Evolutionary conservation across 2,888 invertebrate genomes (phyloP).

Genomic region (Steromphala cineraria): DNA sequence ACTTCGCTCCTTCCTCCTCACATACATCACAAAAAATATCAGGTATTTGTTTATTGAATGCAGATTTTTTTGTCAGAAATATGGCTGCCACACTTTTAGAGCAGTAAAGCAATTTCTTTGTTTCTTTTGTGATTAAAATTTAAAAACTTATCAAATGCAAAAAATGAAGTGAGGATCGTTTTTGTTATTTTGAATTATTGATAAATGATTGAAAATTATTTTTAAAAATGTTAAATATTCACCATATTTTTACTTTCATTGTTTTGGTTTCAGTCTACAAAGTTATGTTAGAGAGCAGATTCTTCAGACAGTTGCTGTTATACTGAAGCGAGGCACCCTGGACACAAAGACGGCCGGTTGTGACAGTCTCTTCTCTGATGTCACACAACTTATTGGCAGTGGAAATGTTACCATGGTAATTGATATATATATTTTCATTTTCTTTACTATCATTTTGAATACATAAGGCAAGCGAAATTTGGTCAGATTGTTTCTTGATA

Average conservation of each 20-base stretch:
- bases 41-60: constrained; percentile 66
- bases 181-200: no score
- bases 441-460: no score
- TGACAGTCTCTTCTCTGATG: constrained; percentile 78
- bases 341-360: constrained; percentile 82
- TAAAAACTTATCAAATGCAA: no score
- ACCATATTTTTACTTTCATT: no score
- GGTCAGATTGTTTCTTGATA: no score
- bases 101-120: no score
- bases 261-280: constrained; percentile 77
- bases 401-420: constrained; percentile 81
- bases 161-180: no score
- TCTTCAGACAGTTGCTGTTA: constrained; percentile 87
- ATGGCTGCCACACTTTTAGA: no score
- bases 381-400: constrained; percentile 85
- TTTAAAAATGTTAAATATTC: no score
- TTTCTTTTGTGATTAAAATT: no score
- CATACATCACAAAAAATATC: constrained; percentile 83
- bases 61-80: neutral
- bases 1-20: constrained; percentile 86
- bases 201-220: no score
- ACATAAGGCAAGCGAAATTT: no score
- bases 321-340: constrained; percentile 88
- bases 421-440: neutral
- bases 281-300: constrained; percentile 84